Evolutionary conservation across 2,113 vertebrate genomes (phyloP).

Genomic region (Cyprinodon tularosa): DNA sequence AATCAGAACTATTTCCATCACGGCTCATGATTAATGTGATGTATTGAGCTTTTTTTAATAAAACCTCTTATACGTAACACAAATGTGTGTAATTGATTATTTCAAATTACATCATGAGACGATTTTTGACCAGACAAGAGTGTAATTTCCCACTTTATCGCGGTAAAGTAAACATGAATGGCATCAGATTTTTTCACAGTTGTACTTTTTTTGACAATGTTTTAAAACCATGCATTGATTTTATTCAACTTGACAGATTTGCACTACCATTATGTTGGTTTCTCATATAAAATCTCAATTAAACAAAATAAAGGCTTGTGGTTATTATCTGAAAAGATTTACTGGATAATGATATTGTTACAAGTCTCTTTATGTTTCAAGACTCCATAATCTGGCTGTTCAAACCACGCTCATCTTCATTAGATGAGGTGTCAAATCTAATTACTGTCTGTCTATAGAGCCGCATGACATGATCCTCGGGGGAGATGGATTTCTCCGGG

Average conservation of each 20-base stretch:
- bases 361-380: background rate
- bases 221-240: background rate
- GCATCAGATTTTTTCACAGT: too few species aligned
- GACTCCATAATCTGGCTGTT: background rate
- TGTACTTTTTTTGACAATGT: background rate
- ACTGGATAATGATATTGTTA: background rate
- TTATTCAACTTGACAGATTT: background rate
- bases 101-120: conserved; percentile 14
- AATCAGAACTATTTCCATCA: conserved; percentile 39
- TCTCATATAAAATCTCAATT: background rate
- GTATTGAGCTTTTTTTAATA: conserved; percentile 53
- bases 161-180: too few species aligned
- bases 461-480: background rate
- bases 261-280: background rate
- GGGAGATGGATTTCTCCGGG: background rate
- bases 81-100: conserved; percentile 18
- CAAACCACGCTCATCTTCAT: conserved; percentile 1
- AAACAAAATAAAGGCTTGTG: background rate
- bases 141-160: background rate
- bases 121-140: background rate
- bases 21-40: conserved; percentile 51
- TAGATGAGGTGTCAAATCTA: background rate
- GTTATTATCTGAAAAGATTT: background rate
- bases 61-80: conserved; percentile 43
- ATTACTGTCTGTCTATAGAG: background rate